Evolutionary conservation across 2,888 invertebrate genomes (phyloP).

Genomic region (Sarcophaga rosellei): DNA sequence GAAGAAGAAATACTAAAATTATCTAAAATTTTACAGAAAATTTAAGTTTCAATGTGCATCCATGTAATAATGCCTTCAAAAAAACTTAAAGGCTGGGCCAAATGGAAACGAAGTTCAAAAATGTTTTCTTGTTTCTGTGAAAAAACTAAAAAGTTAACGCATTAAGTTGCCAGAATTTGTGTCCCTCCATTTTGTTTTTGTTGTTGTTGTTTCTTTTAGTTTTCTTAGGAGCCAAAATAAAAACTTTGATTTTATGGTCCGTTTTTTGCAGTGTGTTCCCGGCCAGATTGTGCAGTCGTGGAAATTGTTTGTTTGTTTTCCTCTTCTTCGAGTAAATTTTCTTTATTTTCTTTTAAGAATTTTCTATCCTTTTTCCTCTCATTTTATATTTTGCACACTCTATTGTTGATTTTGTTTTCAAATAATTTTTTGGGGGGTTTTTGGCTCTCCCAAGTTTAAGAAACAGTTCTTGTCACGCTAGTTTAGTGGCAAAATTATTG

Average conservation of each 20-base stretch:
- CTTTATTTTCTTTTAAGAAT: neutral
- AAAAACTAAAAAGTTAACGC: constrained; percentile 26
- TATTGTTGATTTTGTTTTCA: constrained; percentile 34
- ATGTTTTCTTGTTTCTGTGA: neutral
- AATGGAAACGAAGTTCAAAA: neutral
- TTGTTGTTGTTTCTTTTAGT: neutral
- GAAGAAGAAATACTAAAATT: constrained; percentile 22
- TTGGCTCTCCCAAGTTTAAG: constrained; percentile 5
- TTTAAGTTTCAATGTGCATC: neutral
- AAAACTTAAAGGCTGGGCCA: neutral
- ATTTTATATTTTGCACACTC: neutral
- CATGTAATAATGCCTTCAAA: constrained; percentile 17
- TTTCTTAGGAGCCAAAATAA: neutral
- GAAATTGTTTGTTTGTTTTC: constrained; percentile 34
- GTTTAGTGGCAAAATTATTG: constrained; percentile 41
- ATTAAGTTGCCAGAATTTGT: constrained; percentile 33
- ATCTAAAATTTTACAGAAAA: constrained; percentile 24
- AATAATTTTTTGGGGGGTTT: constrained; percentile 37
- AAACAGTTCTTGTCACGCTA: constrained; percentile 45
- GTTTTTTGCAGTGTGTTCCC: neutral
- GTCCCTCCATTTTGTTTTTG: neutral
- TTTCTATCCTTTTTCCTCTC: neutral
- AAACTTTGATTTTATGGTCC: neutral
- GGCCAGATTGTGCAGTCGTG: neutral
- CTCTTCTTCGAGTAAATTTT: constrained; percentile 48